Evolutionary conservation across 2,113 vertebrate species (phyloP).

Genomic region (pig (Sus scrofa)): DNA sequence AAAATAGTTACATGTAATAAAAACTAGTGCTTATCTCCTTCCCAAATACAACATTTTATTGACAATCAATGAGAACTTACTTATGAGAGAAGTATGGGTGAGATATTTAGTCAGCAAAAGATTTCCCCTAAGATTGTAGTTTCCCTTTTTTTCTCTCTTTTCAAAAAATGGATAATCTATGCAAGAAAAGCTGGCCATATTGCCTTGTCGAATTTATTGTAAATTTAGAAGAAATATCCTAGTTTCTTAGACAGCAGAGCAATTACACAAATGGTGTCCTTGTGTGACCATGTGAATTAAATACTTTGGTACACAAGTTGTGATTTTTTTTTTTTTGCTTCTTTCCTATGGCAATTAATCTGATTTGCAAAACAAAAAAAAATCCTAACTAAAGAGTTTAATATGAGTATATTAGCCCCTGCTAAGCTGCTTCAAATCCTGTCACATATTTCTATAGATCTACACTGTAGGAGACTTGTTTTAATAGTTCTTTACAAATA

Average conservation of each 20-base stretch:
- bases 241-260: slow-evolving; percentile 60
- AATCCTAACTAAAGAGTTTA: slow-evolving; percentile 74
- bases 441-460: slow-evolving; percentile 65
- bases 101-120: not conserved
- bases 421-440: slow-evolving; percentile 71
- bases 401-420: slow-evolving; percentile 65
- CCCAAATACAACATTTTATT: not conserved
- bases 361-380: slow-evolving; percentile 70
- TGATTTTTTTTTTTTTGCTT: slow-evolving; percentile 55
- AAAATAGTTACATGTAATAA: not conserved
- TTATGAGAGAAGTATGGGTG: not conserved
- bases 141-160: not conserved
- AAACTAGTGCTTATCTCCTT: not conserved
- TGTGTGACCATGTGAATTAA: slow-evolving; percentile 62
- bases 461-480: slow-evolving; percentile 53
- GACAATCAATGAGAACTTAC: not conserved
- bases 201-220: not conserved
- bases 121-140: not conserved
- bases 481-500: slow-evolving; percentile 63
- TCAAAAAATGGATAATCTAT: not conserved
- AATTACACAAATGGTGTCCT: slow-evolving; percentile 63
- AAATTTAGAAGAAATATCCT: slow-evolving; percentile 40
- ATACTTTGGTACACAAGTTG: slow-evolving; percentile 42
- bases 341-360: slow-evolving; percentile 77
- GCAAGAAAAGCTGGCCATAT: not conserved